Percentiles rank a stretch among this genome's conserved stretches.
phyloP scores from a whole-genome alignment of 2,113 vertebrate species.

The Ursus arctos region DNA sequence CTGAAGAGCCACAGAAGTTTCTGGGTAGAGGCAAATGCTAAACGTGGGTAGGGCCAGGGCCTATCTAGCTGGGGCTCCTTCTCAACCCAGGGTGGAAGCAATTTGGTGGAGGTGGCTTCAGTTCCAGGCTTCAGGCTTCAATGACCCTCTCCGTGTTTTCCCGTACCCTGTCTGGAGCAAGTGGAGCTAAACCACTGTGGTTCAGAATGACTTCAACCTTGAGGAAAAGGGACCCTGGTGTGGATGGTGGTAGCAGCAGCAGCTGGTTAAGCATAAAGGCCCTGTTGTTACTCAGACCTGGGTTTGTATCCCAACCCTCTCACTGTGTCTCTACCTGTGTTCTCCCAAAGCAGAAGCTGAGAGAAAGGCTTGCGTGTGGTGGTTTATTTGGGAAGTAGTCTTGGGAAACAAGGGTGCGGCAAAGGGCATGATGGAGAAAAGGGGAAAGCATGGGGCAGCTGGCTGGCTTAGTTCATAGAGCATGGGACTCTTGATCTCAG shows the following conservation, averaged over 20 bases:
- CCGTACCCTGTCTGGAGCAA: background rate
- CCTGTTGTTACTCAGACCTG: background rate
- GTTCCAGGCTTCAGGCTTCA: background rate
- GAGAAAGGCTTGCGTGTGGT: background rate
- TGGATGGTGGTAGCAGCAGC: background rate
- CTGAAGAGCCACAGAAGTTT: background rate
- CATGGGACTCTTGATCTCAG: background rate
- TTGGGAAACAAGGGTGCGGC: background rate
- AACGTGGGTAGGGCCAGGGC: background rate
- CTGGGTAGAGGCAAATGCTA: slow-evolving; percentile 12
- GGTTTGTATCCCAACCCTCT: background rate
- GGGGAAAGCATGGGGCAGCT: background rate
- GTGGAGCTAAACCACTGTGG: background rate
- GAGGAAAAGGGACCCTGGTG: background rate
- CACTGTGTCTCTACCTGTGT: background rate
- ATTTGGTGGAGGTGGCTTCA: background rate
- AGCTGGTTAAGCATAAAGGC: background rate
- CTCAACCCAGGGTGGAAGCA: background rate
- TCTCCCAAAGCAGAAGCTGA: background rate
- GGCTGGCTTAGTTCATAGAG: background rate
- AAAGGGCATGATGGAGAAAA: background rate
- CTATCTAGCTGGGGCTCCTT: background rate
- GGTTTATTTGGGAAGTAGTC: background rate
- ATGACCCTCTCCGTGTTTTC: background rate
- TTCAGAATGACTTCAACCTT: background rate